phyloP scores from a whole-genome alignment of 2,113 vertebrate species.

The Pollimyrus isidori region DNA sequence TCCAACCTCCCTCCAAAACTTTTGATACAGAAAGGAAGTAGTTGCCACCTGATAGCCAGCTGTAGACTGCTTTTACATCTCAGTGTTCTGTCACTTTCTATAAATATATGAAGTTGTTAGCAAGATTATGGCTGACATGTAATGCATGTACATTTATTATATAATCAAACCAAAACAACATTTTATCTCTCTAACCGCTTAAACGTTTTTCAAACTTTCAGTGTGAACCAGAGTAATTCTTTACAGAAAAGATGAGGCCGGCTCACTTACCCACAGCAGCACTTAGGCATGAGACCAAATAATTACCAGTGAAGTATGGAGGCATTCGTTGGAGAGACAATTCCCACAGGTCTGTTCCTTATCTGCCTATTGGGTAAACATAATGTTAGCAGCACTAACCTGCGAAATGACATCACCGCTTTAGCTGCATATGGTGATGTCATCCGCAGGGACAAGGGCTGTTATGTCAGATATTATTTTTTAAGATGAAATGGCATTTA shows the following conservation, averaged over 20 bases:
- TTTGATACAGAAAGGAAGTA: background rate
- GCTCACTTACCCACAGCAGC: background rate
- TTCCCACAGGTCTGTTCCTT: constrained; percentile 17
- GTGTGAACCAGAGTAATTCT: background rate
- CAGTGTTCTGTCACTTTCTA: background rate
- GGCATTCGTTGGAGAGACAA: background rate
- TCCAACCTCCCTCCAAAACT: background rate
- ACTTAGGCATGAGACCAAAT: constrained; percentile 8
- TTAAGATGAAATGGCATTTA: background rate
- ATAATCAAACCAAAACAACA: background rate
- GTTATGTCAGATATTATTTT: constrained; percentile 13
- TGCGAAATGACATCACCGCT: constrained; percentile 16
- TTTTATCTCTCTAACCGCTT: background rate
- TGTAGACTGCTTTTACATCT: background rate
- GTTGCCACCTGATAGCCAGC: background rate
- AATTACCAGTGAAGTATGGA: constrained; percentile 5
- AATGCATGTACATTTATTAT: background rate
- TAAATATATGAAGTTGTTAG: background rate
- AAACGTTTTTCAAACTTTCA: background rate
- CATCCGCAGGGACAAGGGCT: background rate
- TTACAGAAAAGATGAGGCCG: background rate
- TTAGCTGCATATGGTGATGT: background rate
- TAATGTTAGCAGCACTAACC: constrained; percentile 4
- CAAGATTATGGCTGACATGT: background rate
- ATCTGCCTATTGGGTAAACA: constrained; percentile 19